A percentile compares a stretch with the other conserved stretches of the same genome.
phyloP scores from a whole-genome alignment of 2,113 vertebrate genomes.

The Scolopax mira region DNA sequence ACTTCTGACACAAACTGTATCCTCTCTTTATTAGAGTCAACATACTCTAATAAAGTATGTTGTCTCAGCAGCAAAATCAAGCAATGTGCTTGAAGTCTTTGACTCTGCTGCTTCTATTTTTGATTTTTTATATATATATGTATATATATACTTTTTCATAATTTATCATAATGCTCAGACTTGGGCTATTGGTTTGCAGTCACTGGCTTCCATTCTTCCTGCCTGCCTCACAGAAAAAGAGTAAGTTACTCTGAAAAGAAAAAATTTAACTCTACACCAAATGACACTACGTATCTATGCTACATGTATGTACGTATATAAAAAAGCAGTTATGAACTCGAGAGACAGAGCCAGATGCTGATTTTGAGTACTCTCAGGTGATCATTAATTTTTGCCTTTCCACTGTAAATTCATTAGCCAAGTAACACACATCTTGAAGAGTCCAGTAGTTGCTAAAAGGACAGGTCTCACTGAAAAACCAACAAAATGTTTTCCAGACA shows the following conservation, averaged over 20 bases:
- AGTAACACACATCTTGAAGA: neutral
- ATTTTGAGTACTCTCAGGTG: neutral
- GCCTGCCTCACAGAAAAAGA: neutral
- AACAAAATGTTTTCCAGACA: neutral
- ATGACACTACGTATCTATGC: neutral
- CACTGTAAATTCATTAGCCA: neutral
- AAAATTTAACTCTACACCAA: neutral
- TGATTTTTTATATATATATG: neutral
- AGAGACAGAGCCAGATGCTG: neutral
- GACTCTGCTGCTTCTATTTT: neutral
- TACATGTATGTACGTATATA: neutral
- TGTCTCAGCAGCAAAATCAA: neutral
- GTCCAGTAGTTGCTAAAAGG: rapidly evolving
- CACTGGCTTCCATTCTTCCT: neutral
- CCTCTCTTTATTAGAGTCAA: neutral
- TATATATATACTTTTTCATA: neutral
- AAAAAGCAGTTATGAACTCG: neutral
- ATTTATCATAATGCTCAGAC: neutral
- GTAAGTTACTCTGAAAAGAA: neutral
- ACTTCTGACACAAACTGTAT: neutral
- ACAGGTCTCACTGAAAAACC: neutral
- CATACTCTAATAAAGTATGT: too few species aligned
- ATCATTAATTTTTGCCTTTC: neutral
- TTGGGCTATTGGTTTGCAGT: neutral
- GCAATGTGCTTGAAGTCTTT: neutral